Evolutionary conservation across 2,888 invertebrate genomes (phyloP).

Genomic region (Macrostomum cliftonense): DNA sequence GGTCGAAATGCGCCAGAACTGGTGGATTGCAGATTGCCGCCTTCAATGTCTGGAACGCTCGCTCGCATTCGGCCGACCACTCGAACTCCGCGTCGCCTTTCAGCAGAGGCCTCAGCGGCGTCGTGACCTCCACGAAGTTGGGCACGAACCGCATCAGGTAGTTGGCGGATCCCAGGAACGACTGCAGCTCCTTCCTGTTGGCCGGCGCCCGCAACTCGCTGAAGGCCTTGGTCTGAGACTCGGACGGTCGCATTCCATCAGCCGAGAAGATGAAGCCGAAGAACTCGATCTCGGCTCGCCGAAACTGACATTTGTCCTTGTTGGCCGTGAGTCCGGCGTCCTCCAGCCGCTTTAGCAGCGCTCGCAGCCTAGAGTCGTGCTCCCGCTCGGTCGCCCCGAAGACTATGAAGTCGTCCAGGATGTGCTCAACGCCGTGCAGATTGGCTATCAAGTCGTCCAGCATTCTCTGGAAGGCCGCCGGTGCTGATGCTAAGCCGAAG

Average conservation of each 20-base stretch:
- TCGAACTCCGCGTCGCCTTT: conserved; percentile 8
- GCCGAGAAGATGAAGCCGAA: too few relatives aligned
- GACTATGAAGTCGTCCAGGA: neutral
- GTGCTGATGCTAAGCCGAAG: neutral
- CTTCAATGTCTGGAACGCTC: conserved; percentile 13
- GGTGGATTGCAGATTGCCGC: conserved; percentile 12
- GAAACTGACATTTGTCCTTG: too few relatives aligned
- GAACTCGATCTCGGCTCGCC: too few relatives aligned
- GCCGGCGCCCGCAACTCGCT: neutral
- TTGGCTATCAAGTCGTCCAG: too few relatives aligned
- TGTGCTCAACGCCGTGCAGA: too few relatives aligned
- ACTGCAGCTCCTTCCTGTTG: conserved; percentile 3
- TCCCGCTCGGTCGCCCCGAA: too few relatives aligned
- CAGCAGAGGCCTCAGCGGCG: conserved; percentile 9
- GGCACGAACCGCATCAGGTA: conserved; percentile 14
- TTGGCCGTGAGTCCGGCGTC: too few relatives aligned
- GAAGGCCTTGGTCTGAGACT: too few relatives aligned
- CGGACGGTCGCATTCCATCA: too few relatives aligned
- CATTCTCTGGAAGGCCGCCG: too few relatives aligned
- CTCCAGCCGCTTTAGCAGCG: too few relatives aligned
- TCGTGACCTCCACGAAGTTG: conserved; percentile 12
- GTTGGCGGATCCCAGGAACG: conserved; percentile 14
- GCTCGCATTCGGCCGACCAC: conserved; percentile 13
- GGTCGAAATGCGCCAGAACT: conserved; percentile 14
- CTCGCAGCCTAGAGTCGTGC: too few relatives aligned